Evolutionary conservation across 1,140 invertebrate genomes (phyloP), one percentile per base, ranked within the genome.

Genomic region (Apis florea): DNA sequence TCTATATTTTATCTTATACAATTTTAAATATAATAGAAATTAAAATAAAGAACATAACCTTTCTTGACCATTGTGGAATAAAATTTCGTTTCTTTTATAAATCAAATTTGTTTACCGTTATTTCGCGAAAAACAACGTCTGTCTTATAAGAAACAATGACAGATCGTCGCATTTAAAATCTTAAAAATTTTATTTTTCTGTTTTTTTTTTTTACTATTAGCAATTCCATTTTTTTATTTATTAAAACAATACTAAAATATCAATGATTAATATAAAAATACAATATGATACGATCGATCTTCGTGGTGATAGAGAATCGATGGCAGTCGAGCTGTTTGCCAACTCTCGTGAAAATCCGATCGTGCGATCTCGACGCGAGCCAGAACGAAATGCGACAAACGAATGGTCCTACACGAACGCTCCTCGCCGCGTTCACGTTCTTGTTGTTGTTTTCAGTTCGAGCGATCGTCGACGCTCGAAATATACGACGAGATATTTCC

Each of bases 401-500:
- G 56, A 76, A 67, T 76, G 53, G 75, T 78, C 47, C 40, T 74
- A 51, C n/a, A 76, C 66, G 78, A 83, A 49, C 59, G 74, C 76
- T 69, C 79, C 80, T 61, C 79, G 68, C 64, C 59, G 53, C 77
- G 77, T 80, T 73, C 53, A 67, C 67, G 49, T 49, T 66, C 61
- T 75, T 47, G 49, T 72, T 63, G 61, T 74, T 67, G 24, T 75
- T 79, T 73, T 75, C 71, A 66, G 17, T 77, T 59, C 15, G 73
- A 82, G 80, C 73, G 80, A 82, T 77, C 74, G 80, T 82, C 73
- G 80, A 70, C 72, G 73, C 21, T 24, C 54, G 63, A 40, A 12
- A 51, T 5, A 8, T 6, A 49, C 51, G 53, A 56, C 51, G 24
- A 56, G 26, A 54, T 21, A 21, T 71, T 26, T 56, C 26, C 53